phyloP scores from a whole-genome alignment of 2,113 vertebrate species.

The Phycodurus eques region DNA sequence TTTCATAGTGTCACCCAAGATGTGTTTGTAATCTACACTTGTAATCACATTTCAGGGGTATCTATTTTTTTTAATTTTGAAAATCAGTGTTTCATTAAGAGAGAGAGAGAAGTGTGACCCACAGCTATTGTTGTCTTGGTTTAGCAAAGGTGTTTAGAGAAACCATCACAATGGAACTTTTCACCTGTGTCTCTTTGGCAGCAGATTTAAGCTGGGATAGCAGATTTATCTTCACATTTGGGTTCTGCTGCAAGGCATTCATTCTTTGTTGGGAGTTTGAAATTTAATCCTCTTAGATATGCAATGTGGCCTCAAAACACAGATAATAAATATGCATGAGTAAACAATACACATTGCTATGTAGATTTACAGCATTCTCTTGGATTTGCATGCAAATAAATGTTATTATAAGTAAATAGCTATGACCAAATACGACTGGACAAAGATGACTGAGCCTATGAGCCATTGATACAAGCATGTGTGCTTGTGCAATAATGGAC shows the following conservation, averaged over 20 bases:
- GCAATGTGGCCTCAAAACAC: constrained; percentile 17
- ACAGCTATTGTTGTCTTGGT: constrained; percentile 39
- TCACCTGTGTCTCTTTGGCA: constrained; percentile 39
- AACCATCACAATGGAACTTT: constrained; percentile 31
- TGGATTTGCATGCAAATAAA: constrained; percentile 1
- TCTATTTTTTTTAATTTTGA: constrained; percentile 49
- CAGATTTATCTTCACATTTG: constrained; percentile 57
- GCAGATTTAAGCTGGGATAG: constrained; percentile 34
- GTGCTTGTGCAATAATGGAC: not conserved
- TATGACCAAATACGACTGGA: constrained; percentile 1
- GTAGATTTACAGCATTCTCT: constrained; percentile 2
- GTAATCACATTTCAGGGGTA: constrained; percentile 42
- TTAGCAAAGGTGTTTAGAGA: constrained; percentile 35
- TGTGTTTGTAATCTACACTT: constrained; percentile 36
- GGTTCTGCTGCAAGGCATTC: constrained; percentile 25
- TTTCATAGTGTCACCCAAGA: constrained; percentile 15
- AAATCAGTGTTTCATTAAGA: constrained; percentile 55
- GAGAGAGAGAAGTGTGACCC: constrained; percentile 34
- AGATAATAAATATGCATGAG: constrained; percentile 16
- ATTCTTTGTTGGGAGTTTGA: constrained; percentile 45
- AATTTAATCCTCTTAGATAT: constrained; percentile 57
- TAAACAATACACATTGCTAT: not conserved
- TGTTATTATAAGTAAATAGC: not conserved
- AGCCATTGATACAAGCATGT: not conserved
- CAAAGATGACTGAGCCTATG: not conserved